These are phyloP conservation scores for Gymnosoma rotundatum DNA, from an alignment of 2,888 invertebrate species.

Conservation along the genomic window DNA sequence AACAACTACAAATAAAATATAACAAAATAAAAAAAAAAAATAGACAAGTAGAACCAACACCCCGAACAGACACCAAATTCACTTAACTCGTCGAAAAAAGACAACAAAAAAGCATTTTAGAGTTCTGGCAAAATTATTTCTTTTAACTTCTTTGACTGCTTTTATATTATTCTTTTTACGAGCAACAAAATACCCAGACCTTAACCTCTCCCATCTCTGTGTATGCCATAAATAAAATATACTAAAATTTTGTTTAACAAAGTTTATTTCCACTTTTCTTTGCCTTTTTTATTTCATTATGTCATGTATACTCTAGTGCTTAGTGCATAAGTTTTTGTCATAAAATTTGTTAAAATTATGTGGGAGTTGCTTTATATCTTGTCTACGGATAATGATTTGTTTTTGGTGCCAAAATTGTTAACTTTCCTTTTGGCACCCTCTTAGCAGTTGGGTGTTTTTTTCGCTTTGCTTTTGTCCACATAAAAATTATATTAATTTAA, in stretches of 20 bases:
- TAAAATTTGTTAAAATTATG: slow-evolving; percentile 70
- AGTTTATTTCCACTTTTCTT: slow-evolving; percentile 20
- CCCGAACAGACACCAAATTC: slow-evolving; percentile 61
- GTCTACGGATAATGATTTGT: slow-evolving; percentile 57
- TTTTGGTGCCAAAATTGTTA: slow-evolving; percentile 61
- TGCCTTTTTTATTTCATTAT: slow-evolving; percentile 15
- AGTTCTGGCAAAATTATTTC: slow-evolving; percentile 49
- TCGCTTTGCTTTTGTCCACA: slow-evolving; percentile 10
- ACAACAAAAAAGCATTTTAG: slow-evolving; percentile 49
- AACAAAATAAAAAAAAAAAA: slow-evolving; percentile 55
- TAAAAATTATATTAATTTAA: slow-evolving; percentile 48
- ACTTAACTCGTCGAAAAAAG: slow-evolving; percentile 31
- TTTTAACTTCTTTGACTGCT: slow-evolving; percentile 46
- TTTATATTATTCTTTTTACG: slow-evolving; percentile 37
- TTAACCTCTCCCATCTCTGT: slow-evolving; percentile 13
- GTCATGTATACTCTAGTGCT: slow-evolving; percentile 44
- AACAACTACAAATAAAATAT: slow-evolving; percentile 18
- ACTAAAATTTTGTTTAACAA: slow-evolving; percentile 44
- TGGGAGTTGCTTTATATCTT: slow-evolving; percentile 60
- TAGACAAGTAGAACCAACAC: slow-evolving; percentile 60
- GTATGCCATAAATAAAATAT: slow-evolving; percentile 32
- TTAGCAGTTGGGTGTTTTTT: slow-evolving; percentile 3
- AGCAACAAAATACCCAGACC: slow-evolving; percentile 45
- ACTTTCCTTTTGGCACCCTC: slow-evolving; percentile 39
- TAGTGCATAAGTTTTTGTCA: slow-evolving; percentile 63